Evolutionary conservation across 1,140 invertebrate species (phyloP).

Genomic region (Panulirus ornatus): DNA sequence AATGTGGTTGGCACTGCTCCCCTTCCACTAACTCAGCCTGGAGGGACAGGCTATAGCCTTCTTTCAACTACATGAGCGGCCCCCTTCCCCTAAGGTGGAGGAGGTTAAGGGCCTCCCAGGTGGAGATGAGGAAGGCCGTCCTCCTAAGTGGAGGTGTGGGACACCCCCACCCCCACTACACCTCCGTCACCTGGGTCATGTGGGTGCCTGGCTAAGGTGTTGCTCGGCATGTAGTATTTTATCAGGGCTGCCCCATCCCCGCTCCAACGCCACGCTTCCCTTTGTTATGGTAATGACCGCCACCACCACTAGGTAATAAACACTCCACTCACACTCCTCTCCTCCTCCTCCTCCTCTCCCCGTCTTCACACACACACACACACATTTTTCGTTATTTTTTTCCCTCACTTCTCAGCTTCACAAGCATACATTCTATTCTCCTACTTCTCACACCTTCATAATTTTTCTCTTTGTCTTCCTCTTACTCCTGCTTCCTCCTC

Average conservation of each 20-base stretch:
- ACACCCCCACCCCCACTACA: background rate
- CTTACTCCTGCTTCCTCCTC: background rate
- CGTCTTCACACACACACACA: background rate
- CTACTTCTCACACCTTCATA: background rate
- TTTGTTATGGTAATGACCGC: slow-evolving; percentile 66
- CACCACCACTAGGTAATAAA: slow-evolving; percentile 32
- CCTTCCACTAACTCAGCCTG: too few species aligned
- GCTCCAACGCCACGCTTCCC: slow-evolving; percentile 35
- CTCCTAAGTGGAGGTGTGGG: background rate
- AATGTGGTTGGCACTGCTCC: too few species aligned
- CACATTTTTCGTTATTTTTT: background rate
- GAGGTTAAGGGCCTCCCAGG: background rate
- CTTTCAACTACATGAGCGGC: too few species aligned
- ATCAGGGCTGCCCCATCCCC: slow-evolving; percentile 56
- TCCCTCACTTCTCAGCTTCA: background rate
- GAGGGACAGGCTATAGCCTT: too few species aligned
- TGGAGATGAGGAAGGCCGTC: too few species aligned
- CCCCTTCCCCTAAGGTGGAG: too few species aligned
- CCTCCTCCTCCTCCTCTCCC: background rate
- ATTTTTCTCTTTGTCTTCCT: background rate
- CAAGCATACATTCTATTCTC: background rate
- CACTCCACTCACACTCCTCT: slow-evolving; percentile 17
- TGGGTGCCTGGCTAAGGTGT: slow-evolving; percentile 58
- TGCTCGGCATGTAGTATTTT: slow-evolving; percentile 66
- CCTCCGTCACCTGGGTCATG: slow-evolving; percentile 28